These are phyloP conservation scores for Mystacides longicornis DNA, from an alignment of 2,888 invertebrate genomes.

Conservation along the genomic window DNA sequence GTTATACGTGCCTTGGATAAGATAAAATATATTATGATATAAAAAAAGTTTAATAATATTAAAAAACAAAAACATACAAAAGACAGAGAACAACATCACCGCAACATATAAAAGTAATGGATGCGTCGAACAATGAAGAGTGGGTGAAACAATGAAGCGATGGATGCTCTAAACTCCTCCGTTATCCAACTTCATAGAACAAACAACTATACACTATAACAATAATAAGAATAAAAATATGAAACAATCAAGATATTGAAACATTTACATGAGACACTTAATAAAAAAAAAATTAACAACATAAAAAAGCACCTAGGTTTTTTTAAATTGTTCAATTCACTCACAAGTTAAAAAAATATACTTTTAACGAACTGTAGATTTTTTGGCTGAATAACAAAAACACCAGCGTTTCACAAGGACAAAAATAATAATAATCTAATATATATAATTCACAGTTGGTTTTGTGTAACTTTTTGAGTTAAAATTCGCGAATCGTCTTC, in stretches of 20 bases:
- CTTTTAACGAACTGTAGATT: too few species aligned
- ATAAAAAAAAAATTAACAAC: neutral
- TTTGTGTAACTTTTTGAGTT: too few species aligned
- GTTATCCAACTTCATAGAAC: neutral
- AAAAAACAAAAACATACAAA: neutral
- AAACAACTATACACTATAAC: neutral
- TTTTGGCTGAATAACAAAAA: too few species aligned
- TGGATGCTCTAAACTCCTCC: neutral
- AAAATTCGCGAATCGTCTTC: constrained; percentile 1
- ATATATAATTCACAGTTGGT: neutral
- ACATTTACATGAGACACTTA: too few species aligned
- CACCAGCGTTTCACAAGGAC: too few species aligned
- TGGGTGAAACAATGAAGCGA: neutral
- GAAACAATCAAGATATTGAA: too few species aligned
- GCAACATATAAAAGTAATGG: neutral
- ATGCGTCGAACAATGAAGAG: neutral
- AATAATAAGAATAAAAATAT: too few species aligned
- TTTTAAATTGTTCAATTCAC: neutral
- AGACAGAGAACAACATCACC: neutral
- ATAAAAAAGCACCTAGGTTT: neutral
- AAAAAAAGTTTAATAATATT: neutral
- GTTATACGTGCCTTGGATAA: neutral
- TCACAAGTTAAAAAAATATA: neutral
- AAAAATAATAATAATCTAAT: neutral
- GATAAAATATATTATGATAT: neutral